These are phyloP conservation scores for Australoheros scitulus DNA, from an alignment of 2,113 vertebrate species.

Conservation along the genomic window DNA sequence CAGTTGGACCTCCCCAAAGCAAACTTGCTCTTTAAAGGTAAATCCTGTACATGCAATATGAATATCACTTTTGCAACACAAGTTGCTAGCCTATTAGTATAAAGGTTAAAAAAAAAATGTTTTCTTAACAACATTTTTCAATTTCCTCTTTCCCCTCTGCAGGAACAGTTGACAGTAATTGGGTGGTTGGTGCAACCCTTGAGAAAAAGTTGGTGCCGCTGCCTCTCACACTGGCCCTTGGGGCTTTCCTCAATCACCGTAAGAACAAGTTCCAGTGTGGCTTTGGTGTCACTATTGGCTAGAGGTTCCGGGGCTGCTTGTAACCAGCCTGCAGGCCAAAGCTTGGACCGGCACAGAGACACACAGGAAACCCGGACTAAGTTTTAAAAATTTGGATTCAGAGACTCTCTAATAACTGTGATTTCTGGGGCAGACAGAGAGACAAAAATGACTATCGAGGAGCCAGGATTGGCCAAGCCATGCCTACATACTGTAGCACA, in stretches of 20 bases:
- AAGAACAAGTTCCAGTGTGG: slow-evolving; percentile 95
- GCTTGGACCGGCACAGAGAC: slow-evolving; percentile 71
- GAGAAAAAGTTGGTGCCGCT: slow-evolving; percentile 91
- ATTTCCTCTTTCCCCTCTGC: not conserved
- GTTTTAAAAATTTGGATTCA: slow-evolving; percentile 70
- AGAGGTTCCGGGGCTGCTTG: slow-evolving; percentile 46
- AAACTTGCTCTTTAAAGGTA: slow-evolving; percentile 92
- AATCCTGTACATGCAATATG: not conserved
- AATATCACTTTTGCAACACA: not conserved
- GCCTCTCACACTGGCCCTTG: slow-evolving; percentile 87
- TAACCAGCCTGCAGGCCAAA: slow-evolving; percentile 49
- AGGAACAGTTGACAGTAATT: slow-evolving; percentile 91
- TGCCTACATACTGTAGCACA: slow-evolving; percentile 72
- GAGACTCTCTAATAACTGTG: slow-evolving; percentile 72
- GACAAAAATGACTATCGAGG: slow-evolving; percentile 57
- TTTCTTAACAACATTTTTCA: not conserved
- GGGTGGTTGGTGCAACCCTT: slow-evolving; percentile 88
- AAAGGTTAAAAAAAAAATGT: not conserved
- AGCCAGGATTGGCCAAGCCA: slow-evolving; percentile 68
- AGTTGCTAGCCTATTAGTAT: not conserved
- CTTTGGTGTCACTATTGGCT: slow-evolving; percentile 90
- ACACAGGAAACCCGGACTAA: slow-evolving; percentile 70
- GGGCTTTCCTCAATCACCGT: slow-evolving; percentile 91
- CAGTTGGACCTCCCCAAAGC: slow-evolving; percentile 91
- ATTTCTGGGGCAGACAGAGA: slow-evolving; percentile 63